phyloP scores from a whole-genome alignment of 1,140 invertebrate species.

The Pararge aegeria region DNA sequence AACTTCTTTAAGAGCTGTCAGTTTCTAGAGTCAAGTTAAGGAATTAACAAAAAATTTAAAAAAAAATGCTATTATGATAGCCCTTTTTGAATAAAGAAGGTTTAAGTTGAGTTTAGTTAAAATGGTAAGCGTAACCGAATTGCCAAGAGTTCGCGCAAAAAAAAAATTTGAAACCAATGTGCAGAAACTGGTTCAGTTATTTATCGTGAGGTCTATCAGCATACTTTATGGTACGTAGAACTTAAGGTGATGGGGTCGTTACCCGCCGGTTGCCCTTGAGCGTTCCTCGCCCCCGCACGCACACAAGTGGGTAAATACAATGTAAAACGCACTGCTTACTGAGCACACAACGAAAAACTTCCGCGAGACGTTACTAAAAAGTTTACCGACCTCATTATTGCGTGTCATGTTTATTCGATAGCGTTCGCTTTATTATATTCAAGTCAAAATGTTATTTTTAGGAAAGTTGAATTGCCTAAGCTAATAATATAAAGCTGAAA shows the following conservation, averaged over 20 bases:
- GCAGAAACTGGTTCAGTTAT: background rate
- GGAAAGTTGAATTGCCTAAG: too few species aligned
- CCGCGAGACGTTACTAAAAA: constrained; percentile 32
- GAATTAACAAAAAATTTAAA: too few species aligned
- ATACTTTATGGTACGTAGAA: constrained; percentile 19
- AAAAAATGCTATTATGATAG: too few species aligned
- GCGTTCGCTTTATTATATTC: background rate
- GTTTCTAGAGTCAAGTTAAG: too few species aligned
- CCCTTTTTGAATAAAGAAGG: too few species aligned
- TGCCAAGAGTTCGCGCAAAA: background rate
- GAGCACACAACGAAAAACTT: constrained; percentile 31
- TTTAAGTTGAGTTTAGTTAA: too few species aligned
- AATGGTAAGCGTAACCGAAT: too few species aligned
- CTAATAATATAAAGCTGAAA: too few species aligned
- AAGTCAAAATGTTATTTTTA: background rate
- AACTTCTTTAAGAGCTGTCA: too few species aligned
- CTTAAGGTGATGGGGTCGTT: constrained; percentile 58
- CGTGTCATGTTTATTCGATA: constrained; percentile 14
- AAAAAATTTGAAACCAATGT: background rate
- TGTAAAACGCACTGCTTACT: constrained; percentile 13
- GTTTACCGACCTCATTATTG: constrained; percentile 29
- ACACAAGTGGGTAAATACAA: constrained; percentile 16
- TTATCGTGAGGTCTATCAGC: constrained; percentile 4
- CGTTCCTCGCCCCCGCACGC: constrained; percentile 60
- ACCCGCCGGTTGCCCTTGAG: constrained; percentile 67